Evolutionary conservation across 2,888 invertebrate genomes (phyloP), one percentile per base, ranked within the genome.

Genomic region (Stenichneumon culpator): DNA sequence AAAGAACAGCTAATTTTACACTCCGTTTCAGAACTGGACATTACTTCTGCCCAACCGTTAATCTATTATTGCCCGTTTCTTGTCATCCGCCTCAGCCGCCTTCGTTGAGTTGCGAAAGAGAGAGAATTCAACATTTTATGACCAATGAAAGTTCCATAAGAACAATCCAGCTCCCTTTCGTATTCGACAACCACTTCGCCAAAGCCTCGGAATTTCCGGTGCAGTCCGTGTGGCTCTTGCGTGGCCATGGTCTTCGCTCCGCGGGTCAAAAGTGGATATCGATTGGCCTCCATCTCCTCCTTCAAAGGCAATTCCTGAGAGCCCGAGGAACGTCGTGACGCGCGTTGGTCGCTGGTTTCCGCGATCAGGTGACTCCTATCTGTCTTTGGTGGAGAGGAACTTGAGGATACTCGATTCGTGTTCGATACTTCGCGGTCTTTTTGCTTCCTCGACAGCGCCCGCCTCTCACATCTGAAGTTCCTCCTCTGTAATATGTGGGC

Each of bases 221-320:
- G 16, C 14, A 63, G 28, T 16, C 32, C 28, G 28, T 63, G 32
- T 16, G 63, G 5, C 63, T 63, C 16, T n/a, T 32, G 63, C 28
- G 63, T 6, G 63, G 63, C 32, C 44, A 6, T 7, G n/a, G 14
- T 63, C 28, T 32, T 7, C 63, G 16, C 28, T 79, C 50, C 22
- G 69, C 50, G 50, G 9, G 36, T 47, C 65, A 75, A 63, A 65
- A 65, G 32, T 50, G 67, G 32, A 22, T 68, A 84, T 81, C 77
- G 84, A 84, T 72, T 72, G 83, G 50, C 75, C 72, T 80, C 69
- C 44, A 75, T 74, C 52, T 74, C 63, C 47, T 78, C 68, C 44
- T 82, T 47, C 77, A 32, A 63, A 28, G 63, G 28, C 57, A 63
- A 39, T 74, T 50, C 28, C 72, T 65, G 52, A 77, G 72, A 70